These are phyloP conservation scores for Bothrops jararaca DNA, from an alignment of 2,113 vertebrate species.

Conservation along the genomic window DNA sequence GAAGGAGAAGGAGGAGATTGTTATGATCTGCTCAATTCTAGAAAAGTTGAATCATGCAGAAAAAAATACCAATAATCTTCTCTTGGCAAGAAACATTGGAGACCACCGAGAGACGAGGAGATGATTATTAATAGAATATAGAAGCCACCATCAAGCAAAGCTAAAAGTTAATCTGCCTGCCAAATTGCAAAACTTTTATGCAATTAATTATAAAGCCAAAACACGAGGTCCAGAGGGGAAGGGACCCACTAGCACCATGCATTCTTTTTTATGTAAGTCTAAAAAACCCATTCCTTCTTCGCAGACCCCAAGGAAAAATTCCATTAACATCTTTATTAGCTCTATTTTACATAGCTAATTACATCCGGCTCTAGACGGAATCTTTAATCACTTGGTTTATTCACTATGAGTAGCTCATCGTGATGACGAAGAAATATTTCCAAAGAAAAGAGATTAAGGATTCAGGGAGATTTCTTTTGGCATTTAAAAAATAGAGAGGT, in stretches of 20 bases:
- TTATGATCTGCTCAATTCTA: background rate
- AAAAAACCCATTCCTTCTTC: constrained; percentile 11
- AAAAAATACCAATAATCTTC: background rate
- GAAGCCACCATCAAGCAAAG: constrained; percentile 9
- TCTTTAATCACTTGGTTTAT: constrained; percentile 52
- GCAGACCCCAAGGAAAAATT: constrained; percentile 30
- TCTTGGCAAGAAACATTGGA: background rate
- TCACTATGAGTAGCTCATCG: constrained; percentile 47
- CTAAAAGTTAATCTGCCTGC: constrained; percentile 20
- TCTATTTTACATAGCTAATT: constrained; percentile 50
- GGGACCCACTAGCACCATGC: background rate
- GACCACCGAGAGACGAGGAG: background rate
- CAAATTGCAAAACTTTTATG: constrained; percentile 34
- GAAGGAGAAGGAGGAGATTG: background rate
- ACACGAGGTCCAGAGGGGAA: background rate
- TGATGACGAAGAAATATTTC: constrained; percentile 28
- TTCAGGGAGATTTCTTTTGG: background rate
- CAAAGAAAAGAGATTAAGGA: constrained; percentile 47
- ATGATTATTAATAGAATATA: constrained; percentile 15
- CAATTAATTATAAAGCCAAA: constrained; percentile 34
- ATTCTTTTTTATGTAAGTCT: constrained; percentile 2
- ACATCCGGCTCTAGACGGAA: constrained; percentile 36
- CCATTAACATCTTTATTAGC: constrained; percentile 42
- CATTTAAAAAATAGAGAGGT: background rate
- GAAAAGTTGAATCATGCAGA: background rate